phyloP scores from a whole-genome alignment of 2,113 vertebrate genomes.

The Caloenas nicobarica region DNA sequence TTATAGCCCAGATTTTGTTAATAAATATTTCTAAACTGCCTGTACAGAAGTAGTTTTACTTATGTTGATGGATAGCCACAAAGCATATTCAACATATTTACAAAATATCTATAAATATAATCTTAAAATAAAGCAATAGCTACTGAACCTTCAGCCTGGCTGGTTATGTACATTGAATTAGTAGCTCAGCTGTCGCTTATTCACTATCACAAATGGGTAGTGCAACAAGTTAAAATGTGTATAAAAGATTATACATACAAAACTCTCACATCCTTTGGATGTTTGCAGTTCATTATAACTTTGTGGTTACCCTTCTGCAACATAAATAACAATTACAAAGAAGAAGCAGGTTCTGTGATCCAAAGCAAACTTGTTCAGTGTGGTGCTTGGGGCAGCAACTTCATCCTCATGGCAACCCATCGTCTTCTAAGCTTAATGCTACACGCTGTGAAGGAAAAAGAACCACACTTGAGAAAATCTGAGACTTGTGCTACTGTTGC shows the following conservation, averaged over 20 bases:
- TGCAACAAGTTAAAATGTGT: constrained; percentile 85
- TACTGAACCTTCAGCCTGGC: constrained; percentile 69
- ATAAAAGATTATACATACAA: constrained; percentile 89
- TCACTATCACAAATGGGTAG: constrained; percentile 78
- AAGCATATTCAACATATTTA: constrained; percentile 81
- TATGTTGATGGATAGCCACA: constrained; percentile 85
- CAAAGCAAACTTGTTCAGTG: constrained; percentile 51
- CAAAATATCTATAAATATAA: constrained; percentile 81
- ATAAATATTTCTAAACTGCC: constrained; percentile 82
- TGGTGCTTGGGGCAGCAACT: constrained; percentile 31
- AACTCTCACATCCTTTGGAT: constrained; percentile 88
- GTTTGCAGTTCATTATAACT: constrained; percentile 84
- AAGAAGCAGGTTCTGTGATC: constrained; percentile 27
- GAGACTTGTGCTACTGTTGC: background rate
- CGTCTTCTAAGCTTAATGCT: constrained; percentile 95
- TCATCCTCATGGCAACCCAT: constrained; percentile 90
- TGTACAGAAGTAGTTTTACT: constrained; percentile 70
- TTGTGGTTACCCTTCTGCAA: constrained; percentile 85
- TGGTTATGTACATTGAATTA: constrained; percentile 76
- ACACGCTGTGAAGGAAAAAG: constrained; percentile 85
- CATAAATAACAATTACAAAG: constrained; percentile 74
- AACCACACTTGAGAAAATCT: background rate
- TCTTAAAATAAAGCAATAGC: constrained; percentile 74
- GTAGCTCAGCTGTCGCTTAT: constrained; percentile 75
- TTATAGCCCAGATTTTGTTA: constrained; percentile 79